Evolutionary conservation across 2,113 vertebrate species (phyloP), one percentile per base, ranked within the genome.

Genomic region (Myotis lucifugus): DNA sequence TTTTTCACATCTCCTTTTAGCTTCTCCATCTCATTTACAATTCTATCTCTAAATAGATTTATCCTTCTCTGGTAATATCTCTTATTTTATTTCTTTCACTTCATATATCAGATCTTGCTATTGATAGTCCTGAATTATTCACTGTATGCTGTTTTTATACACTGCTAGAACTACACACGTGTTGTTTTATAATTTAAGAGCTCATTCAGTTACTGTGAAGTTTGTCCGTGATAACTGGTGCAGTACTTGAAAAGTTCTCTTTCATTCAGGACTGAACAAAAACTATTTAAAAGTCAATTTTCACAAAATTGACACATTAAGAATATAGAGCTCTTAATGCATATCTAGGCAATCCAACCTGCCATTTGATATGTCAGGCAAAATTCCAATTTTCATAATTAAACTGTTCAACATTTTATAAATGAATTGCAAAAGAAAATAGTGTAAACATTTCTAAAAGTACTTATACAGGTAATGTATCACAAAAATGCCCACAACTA

Each of bases 61-160:
- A 46, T 70, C 34, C 25, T 72, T 27, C 18, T 77, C 54, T 34
- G 42, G 10, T 72, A 67, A 5, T 40, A 56, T n/a, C 52, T 72
- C 37, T 82, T 66, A 93, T 79, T 94, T 96, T 91, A 4, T 61
- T 70, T 46, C 15, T 79, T 76, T 67, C n/a, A 54, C 27, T 88
- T 93, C 50, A 69, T 66, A 32, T 27, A 91, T 74, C 54, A 84
- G 18, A 37, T 66, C 50, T 96, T 74, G 46, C 27, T 84, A 83
- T 29, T 84, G 32, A 84, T 46, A 88, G 10, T 6, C 23, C 29
- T 79, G 23, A 67, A 88, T 88, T 93, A 85, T 81, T 77, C 40
- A 88, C 9, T 76, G 3, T 34, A 48, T 82, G 56, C 61, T 84
- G 76, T 50, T 46, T 59, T 72, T 92, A 59, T 50, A 83, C 32